Evolutionary conservation across 2,888 invertebrate species (phyloP), one percentile per base, ranked within the genome.

Genomic region (Hyposoter dolosus): DNA sequence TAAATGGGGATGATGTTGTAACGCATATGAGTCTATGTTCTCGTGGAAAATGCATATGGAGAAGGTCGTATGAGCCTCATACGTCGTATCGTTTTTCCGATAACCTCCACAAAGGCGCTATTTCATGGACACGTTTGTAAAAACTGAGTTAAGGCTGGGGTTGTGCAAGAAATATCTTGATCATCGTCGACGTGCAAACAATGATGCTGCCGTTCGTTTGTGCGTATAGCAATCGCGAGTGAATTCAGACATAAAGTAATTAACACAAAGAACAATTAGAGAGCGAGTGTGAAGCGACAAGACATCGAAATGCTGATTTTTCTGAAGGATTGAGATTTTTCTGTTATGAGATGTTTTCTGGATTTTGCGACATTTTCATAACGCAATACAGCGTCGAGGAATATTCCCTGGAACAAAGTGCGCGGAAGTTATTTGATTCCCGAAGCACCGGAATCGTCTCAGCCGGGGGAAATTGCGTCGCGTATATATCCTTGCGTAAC

Each of bases 401-500:
- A 60, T 12, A 75, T 45, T 74, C 28, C n/a, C 45, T n/a, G n/a
- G 3, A n/a, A 65, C 9, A 50, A 65, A 65, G 19, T 66, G 43
- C 43, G 47, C 56, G 72, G 74, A 78, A 83, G 72, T 23, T 40
- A 74, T 65, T 60, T 17, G 35, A 79, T 68, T 23, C 47, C n/a
- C 23, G 43, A 60, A 74, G 23, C 23, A 69, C 83, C 83, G 63
- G 79, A 83, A 50, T 83, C 83, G 47, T 75, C 40, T 6, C 74
- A 80, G 79, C 68, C 83, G n/a, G 28, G 76, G 75, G 75, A 84
- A 80, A 84, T 84, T 80, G 80, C 63, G 50, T 35, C 23, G 60
- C 80, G 43, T 65, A 19, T 15, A 19, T 65, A 47, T 69, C 72
- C 32, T 74, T 56, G 28, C 15, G 63, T 32, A 23, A n/a, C 10